phyloP scores from a whole-genome alignment of 2,797 vertebrate species.

The Melanotaenia maccullochi region DNA sequence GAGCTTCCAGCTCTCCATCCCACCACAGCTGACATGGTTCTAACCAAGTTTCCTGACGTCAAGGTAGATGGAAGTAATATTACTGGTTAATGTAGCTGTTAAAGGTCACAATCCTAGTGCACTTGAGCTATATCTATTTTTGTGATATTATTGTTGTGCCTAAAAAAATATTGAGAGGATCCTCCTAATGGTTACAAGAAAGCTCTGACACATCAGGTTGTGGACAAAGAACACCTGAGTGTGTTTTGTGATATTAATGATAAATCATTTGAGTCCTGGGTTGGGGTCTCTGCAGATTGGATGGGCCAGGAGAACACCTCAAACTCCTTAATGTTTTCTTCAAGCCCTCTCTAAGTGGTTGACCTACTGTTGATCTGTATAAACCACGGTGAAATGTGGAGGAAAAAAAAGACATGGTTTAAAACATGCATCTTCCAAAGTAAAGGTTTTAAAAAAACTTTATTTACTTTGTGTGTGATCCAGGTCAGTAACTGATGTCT shows the following conservation, averaged over 20 bases:
- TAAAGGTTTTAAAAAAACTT: slow-evolving; percentile 2
- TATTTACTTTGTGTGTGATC: slow-evolving; percentile 17
- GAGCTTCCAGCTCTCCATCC: slow-evolving; percentile 95
- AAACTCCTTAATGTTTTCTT: neutral
- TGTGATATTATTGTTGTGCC: neutral
- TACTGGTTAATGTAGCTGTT: neutral
- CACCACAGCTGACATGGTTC: slow-evolving; percentile 89
- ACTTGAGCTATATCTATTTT: neutral
- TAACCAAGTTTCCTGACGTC: slow-evolving; percentile 94
- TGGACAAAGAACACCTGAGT: neutral
- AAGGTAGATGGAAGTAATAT: slow-evolving; percentile 81
- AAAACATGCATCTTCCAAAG: neutral
- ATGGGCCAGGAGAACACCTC: neutral
- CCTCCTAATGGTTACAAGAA: no score
- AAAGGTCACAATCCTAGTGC: neutral
- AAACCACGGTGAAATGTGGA: neutral
- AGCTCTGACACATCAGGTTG: neutral
- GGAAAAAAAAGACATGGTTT: neutral
- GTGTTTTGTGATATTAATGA: no score
- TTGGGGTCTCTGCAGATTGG: neutral
- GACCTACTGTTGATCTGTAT: neutral
- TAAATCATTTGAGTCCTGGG: neutral
- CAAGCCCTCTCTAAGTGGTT: neutral
- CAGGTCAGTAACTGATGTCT: slow-evolving; percentile 36
- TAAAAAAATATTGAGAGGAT: no score